phyloP scores from a whole-genome alignment of 92 coral and sea anemone species.

The Umimayanthus chanpuru region DNA sequence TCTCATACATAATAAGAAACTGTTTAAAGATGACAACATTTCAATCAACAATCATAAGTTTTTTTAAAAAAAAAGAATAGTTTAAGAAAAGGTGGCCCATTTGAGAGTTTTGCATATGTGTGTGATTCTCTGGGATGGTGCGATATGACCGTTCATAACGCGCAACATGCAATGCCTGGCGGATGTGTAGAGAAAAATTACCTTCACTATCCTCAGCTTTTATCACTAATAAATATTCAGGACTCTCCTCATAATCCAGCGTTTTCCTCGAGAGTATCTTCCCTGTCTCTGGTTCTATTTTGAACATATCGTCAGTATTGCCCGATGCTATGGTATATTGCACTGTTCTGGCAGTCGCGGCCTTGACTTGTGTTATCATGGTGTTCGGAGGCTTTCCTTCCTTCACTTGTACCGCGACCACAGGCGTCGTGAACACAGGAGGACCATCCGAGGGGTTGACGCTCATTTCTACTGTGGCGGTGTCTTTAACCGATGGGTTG shows the following conservation, averaged over 20 bases:
- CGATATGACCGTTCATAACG: not conserved
- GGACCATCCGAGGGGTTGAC: slow-evolving; percentile 60
- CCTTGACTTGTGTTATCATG: slow-evolving; percentile 58
- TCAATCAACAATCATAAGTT: too few species aligned
- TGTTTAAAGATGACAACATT: too few species aligned
- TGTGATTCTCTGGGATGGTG: too few species aligned
- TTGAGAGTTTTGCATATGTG: too few species aligned
- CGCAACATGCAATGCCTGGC: not conserved
- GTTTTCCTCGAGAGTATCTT: slow-evolving; percentile 57
- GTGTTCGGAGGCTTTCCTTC: slow-evolving; percentile 75
- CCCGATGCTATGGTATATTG: slow-evolving; percentile 63
- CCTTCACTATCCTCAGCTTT: slow-evolving; percentile 67
- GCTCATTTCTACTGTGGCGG: slow-evolving; percentile 53
- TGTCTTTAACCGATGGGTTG: slow-evolving; percentile 49
- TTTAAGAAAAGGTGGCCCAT: too few species aligned
- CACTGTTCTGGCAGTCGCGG: slow-evolving; percentile 63
- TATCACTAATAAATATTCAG: slow-evolving; percentile 51
- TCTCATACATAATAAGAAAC: too few species aligned
- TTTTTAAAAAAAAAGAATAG: too few species aligned
- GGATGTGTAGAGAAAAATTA: not conserved
- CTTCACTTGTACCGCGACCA: slow-evolving; percentile 49
- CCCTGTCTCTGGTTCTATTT: slow-evolving; percentile 73
- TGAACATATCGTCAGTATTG: slow-evolving; percentile 65
- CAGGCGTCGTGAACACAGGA: slow-evolving; percentile 65
- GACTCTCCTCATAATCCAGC: slow-evolving; percentile 65